Base-by-base conservation (phyloP, 2,888 invertebrate species). In the Choristoneura rosaceana region DNA sequence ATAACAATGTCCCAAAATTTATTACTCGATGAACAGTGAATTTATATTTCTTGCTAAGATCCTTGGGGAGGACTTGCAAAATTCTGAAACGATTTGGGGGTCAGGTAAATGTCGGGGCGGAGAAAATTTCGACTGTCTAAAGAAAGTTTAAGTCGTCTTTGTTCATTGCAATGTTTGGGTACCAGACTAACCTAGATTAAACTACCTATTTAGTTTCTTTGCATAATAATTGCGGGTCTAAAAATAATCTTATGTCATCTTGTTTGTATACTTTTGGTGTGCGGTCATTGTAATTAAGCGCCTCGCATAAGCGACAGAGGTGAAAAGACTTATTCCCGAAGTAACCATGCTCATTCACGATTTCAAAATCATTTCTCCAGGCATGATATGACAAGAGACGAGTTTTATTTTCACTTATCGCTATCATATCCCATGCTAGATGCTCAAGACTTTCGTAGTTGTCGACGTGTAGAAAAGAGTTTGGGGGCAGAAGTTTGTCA, bases 271-370 rank as follows among this genome's bases (percentile, higher is more conserved):
- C 73, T 66, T 85, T 89, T 52, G 75, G 74, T 2, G 34, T 63
- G 0, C 73, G 85, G 15, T 88, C 86, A 80, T 96, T 96, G 79
- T 95, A 96, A 83, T 96, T 95, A 14, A 96, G 87, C n/a, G 96
- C 96, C 84, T 96, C 95, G 81, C 96, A 96, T 9, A 96, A 81
- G 69, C 96, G 94, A 80, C 96, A 96, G 74, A 95, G 95, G 80
- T 96, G 96, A 67, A 85, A 90, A 0, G 96, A 95, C 10, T 85
- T 85, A 0, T 95, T 93, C 14, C 95, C 93, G 79, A 96, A 96
- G 81, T 96, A 96, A 0, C 96, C 96, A 80, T 96, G 96, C 79
- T 96, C 96, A 77, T 96, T 96, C 0, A 94, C 67, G 0, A 96
- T 89, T 73, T 90, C 80, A 80, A 95, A 96, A 73, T 94, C 73